Conservation (phyloP, 2,113 vertebrate species). For the Onychostoma macrolepis region DNA sequence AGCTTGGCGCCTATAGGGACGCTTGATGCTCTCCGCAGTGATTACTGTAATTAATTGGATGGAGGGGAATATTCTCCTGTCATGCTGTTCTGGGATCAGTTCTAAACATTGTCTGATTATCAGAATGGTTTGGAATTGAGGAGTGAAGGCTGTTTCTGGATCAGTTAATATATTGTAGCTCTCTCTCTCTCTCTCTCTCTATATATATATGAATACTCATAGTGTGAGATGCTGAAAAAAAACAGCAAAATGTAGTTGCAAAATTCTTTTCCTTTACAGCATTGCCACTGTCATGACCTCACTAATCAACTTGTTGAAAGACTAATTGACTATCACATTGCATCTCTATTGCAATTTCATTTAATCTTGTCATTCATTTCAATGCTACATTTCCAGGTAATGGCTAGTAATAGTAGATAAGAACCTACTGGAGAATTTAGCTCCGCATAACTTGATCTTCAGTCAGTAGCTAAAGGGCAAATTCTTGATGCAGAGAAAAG, state of each 20-base stretch:
- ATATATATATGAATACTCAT: too few relatives aligned
- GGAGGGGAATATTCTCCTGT: conserved; percentile 11
- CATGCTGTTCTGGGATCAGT: conserved; percentile 21
- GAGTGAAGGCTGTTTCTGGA: not conserved
- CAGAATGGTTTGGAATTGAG: not conserved
- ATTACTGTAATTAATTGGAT: conserved; percentile 59
- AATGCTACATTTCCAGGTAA: not conserved
- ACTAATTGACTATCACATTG: not conserved
- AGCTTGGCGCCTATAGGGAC: conserved; percentile 1
- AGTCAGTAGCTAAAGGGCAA: conserved; percentile 8
- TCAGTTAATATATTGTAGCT: not conserved
- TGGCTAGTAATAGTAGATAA: not conserved
- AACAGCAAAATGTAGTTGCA: not conserved
- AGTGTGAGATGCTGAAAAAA: not conserved
- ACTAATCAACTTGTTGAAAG: not conserved
- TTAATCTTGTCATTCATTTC: not conserved
- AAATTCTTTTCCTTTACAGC: not conserved
- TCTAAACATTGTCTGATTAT: not conserved
- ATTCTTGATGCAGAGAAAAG: not conserved
- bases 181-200: too few relatives aligned
- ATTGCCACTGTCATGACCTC: not conserved
- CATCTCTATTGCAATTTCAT: not conserved
- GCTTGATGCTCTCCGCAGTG: conserved; percentile 39
- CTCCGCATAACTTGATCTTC: conserved; percentile 10
- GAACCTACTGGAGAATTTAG: not conserved